Base-by-base conservation (phyloP, 2,888 invertebrate genomes). In the Leptopilina myrica region DNA sequence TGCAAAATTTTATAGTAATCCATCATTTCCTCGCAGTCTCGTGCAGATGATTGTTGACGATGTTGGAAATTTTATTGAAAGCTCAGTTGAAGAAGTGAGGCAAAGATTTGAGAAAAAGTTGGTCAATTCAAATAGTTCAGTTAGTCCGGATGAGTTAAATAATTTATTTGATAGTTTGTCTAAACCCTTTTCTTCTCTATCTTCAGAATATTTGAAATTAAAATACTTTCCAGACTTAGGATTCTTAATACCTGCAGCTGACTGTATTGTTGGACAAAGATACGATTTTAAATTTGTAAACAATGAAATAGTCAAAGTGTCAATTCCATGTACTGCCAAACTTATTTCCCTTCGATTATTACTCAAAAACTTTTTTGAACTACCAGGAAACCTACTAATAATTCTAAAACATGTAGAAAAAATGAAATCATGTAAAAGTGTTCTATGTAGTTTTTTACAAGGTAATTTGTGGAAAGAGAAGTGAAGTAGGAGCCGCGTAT, bases 401-500 rank as follows among this genome's bases (percentile, higher is more conserved):
- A 11, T 12, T n/a, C 12, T 56, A 56, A 56, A n/a, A 11, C n/a
- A 14, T 33, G 15, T 40, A 14, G 65, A 75, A 46, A 20, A 59
- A 64, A 43, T 67, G 12, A 65, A 73, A n/a, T 3, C 12, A 11
- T 11, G 5, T 11, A 3, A n/a, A n/a, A 56, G 14, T 11, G 56
- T 12, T 8, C 14, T 40, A 75, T 49, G n/a, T 62, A n/a, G 73
- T 73, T 81, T 76, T 77, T 14, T 4, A 15, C 56, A 59, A 49
- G 66, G 67, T 75, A 81, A 79, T 79, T 56, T 67, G 77, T 82
- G 75, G 66, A 11, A 79, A 62, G 46, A 12, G n/a, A 1, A 9
- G 15, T 40, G 14, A 69, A 69, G 11, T 69, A 4, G 69, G 69
- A 43, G 9, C 69, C 1, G 49, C 49, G n/a, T 73, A 73, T 49